These are phyloP conservation scores for Drosophila pseudotalamancana DNA, from an alignment of 2,888 invertebrate species.

Conservation along the genomic window DNA sequence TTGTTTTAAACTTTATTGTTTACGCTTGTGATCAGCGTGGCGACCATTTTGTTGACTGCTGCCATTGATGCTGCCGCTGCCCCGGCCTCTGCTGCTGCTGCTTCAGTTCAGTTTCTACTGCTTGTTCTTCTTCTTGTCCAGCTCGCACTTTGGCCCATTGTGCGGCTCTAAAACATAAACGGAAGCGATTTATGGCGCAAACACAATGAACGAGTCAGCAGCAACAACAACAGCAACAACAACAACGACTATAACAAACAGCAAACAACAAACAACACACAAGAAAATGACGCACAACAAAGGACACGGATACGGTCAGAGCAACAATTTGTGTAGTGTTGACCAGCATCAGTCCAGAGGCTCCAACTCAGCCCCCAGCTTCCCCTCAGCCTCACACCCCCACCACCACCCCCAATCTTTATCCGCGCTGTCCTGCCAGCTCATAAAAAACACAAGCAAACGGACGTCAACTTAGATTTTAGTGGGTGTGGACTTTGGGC, in stretches of 20 bases:
- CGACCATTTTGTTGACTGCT: constrained; percentile 56
- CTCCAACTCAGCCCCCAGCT: background rate
- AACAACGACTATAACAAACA: constrained; percentile 14
- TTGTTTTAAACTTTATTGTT: constrained; percentile 81
- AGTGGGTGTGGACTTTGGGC: background rate
- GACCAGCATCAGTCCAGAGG: constrained; percentile 49
- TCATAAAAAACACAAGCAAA: constrained; percentile 73
- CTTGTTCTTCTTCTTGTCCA: constrained; percentile 13
- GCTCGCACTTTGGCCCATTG: constrained; percentile 61
- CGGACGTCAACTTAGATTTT: constrained; percentile 54
- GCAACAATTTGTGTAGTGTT: constrained; percentile 75
- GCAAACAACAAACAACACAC: constrained; percentile 29
- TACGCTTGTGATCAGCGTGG: constrained; percentile 80
- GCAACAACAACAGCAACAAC: constrained; percentile 31
- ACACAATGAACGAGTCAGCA: constrained; percentile 73
- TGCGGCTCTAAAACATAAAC: constrained; percentile 77
- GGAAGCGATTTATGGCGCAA: constrained; percentile 79
- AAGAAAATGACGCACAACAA: constrained; percentile 50
- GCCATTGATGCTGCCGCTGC: constrained; percentile 32
- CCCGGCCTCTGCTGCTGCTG: constrained; percentile 6
- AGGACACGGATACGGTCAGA: constrained; percentile 65
- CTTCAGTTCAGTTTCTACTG: constrained; percentile 6
- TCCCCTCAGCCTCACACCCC: background rate
- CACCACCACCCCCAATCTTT: too few species aligned
- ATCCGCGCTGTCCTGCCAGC: constrained; percentile 49